phyloP scores from a whole-genome alignment of 1,140 invertebrate genomes.

The Drosophila baimaii region DNA sequence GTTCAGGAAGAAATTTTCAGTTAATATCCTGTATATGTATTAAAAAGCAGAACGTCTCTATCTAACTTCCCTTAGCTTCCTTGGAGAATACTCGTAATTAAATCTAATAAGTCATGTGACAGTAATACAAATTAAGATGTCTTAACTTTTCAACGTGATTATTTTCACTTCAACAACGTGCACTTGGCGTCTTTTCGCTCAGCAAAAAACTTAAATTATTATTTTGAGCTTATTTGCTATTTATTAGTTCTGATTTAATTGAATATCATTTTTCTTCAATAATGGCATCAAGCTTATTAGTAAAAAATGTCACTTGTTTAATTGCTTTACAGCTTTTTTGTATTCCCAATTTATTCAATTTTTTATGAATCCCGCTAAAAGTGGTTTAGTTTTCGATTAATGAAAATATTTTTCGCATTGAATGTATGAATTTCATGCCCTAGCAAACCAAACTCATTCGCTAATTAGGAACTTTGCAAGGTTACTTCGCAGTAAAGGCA shows the following conservation, averaged over 20 bases:
- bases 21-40: too few species aligned
- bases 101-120: neutral
- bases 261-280: too few species aligned
- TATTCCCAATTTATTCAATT: neutral
- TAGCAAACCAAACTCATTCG: neutral
- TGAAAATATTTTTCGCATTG: neutral
- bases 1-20: neutral
- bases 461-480: conserved; percentile 21
- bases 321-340: neutral
- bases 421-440: neutral
- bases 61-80: neutral
- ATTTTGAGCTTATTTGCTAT: too few species aligned
- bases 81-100: neutral
- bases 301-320: neutral
- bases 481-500: neutral
- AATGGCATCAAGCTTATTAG: neutral
- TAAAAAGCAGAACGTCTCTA: too few species aligned
- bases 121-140: neutral
- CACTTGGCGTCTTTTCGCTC: neutral
- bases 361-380: neutral
- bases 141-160: neutral
- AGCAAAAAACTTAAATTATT: neutral
- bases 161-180: neutral
- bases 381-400: neutral
- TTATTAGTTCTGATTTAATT: neutral